Conservation (phyloP, 2,797 vertebrate genomes). For the Phataginus tetradactyla region DNA sequence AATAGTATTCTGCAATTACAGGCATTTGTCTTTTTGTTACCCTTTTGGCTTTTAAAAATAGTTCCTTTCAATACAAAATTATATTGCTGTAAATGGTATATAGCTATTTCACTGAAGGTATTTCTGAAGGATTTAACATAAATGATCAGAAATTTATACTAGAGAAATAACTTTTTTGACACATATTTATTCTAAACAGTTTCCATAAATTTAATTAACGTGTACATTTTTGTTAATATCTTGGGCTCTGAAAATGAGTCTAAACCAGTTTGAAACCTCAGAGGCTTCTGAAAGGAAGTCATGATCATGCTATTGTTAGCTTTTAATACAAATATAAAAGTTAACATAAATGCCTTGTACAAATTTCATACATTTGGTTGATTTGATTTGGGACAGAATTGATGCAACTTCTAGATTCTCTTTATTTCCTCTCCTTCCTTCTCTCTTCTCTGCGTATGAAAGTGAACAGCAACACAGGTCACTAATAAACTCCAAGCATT, state of each 20-base stretch:
- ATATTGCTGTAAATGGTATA: neutral
- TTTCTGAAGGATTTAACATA: slow-evolving; percentile 26
- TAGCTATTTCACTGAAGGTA: neutral
- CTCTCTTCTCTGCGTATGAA: neutral
- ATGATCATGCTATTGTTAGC: neutral
- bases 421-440: neutral
- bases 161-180: neutral
- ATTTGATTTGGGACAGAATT: neutral
- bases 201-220: neutral
- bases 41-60: slow-evolving; percentile 1
- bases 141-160: slow-evolving; percentile 19
- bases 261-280: slow-evolving; percentile 20
- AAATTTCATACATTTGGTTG: neutral
- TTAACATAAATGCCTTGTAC: neutral
- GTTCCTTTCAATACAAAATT: slow-evolving; percentile 9
- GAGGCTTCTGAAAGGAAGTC: slow-evolving; percentile 50
- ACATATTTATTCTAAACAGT: neutral
- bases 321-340: slow-evolving; percentile 46
- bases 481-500: neutral
- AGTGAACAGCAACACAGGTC: neutral
- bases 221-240: slow-evolving; percentile 18
- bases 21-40: neutral
- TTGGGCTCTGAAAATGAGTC: neutral
- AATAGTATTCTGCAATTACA: neutral
- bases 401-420: neutral